Percentiles rank a stretch among this genome's conserved stretches.
Evolutionary conservation across 2,113 vertebrate genomes (phyloP).

Genomic region (Malurus cyaneus): DNA sequence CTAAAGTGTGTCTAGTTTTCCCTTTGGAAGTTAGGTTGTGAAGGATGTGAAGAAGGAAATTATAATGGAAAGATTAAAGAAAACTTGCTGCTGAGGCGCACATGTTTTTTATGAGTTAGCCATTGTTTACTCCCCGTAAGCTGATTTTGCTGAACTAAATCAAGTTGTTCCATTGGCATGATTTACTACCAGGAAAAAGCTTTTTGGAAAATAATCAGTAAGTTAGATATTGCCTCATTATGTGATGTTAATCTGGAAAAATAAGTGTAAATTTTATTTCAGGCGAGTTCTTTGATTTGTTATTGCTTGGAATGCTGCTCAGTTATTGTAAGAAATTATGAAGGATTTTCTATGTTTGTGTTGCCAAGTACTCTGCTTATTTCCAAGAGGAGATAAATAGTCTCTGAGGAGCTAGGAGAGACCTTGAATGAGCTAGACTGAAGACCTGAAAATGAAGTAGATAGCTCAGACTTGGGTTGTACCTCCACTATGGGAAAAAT

Average conservation of each 20-base stretch:
- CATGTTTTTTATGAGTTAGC: neutral
- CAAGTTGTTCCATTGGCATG: neutral
- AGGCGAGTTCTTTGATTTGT: neutral
- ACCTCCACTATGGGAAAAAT: neutral
- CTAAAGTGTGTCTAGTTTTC: neutral
- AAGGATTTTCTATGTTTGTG: neutral
- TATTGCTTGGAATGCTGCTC: neutral
- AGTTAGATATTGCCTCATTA: neutral
- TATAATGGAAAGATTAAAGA: neutral
- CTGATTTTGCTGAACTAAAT: neutral
- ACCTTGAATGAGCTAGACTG: neutral
- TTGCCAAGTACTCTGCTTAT: neutral
- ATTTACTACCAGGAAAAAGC: neutral
- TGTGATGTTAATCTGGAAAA: neutral
- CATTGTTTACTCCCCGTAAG: neutral
- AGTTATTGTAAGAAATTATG: neutral
- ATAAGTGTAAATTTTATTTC: neutral
- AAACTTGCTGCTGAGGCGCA: fast-evolving
- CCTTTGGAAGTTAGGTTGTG: neutral
- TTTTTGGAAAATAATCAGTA: neutral
- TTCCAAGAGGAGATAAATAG: neutral
- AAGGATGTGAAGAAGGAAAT: neutral
- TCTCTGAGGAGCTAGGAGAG: neutral
- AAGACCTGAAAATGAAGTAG: neutral
- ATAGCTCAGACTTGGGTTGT: neutral